Conservation (phyloP, 2,888 invertebrate genomes). For the Sceliomorpha sp. region DNA sequence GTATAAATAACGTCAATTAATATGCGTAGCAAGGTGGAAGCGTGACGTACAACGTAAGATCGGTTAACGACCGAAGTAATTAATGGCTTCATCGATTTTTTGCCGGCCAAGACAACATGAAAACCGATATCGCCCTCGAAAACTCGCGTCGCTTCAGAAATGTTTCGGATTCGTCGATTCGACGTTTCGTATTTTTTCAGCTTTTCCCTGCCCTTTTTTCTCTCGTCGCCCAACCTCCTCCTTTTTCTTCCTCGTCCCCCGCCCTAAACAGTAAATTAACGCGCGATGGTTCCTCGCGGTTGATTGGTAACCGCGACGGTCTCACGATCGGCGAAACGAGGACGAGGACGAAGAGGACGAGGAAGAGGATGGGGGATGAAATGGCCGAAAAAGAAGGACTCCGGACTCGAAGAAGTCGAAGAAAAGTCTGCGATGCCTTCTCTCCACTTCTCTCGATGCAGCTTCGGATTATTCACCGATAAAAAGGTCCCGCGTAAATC, state of each 20-base stretch:
- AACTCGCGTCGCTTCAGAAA: neutral
- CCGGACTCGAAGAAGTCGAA: conserved; percentile 6
- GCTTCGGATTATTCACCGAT: conserved; percentile 52
- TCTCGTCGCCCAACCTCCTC: neutral
- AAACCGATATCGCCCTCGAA: conserved; percentile 35
- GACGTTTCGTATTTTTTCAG: conserved; percentile 19
- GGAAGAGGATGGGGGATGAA: conserved; percentile 25
- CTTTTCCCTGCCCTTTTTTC: conserved; percentile 1
- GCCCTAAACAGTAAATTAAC: conserved; percentile 19
- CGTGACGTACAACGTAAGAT: conserved; percentile 50
- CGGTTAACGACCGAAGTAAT: conserved; percentile 53
- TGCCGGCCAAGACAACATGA: conserved; percentile 36
- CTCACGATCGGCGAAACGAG: conserved; percentile 44
- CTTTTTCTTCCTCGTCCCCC: conserved; percentile 8
- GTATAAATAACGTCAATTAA: conserved; percentile 57
- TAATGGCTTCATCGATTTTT: conserved; percentile 52
- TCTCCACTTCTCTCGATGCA: conserved; percentile 37
- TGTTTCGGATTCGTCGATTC: conserved; percentile 26
- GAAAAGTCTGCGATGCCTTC: conserved; percentile 22
- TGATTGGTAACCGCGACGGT: conserved; percentile 34
- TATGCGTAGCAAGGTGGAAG: conserved; percentile 53
- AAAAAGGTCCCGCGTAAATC: conserved; percentile 72
- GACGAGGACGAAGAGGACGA: conserved; percentile 30
- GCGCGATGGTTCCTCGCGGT: conserved; percentile 24
- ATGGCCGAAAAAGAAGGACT: conserved; percentile 12